Evolutionary conservation across 1,140 invertebrate species (phyloP).

Genomic region (Procambarus clarkii): DNA sequence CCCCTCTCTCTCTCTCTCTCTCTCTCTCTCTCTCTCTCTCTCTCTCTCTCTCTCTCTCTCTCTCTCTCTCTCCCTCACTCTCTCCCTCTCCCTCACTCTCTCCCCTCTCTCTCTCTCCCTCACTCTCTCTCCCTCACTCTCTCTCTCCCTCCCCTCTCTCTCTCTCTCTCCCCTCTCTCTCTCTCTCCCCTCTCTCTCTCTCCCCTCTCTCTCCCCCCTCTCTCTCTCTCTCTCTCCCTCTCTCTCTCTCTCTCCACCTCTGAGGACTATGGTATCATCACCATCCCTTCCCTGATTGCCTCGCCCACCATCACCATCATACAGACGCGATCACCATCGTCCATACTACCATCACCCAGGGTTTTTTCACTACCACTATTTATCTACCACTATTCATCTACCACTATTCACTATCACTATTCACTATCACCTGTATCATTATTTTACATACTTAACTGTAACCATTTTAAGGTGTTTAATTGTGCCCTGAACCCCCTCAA

Average conservation of each 20-base stretch:
- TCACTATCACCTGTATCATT: neutral
- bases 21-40: too few relatives aligned
- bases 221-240: too few relatives aligned
- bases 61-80: constrained; percentile 22
- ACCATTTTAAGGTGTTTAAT: too few relatives aligned
- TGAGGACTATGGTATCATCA: neutral
- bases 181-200: too few relatives aligned
- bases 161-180: too few relatives aligned
- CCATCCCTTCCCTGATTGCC: neutral
- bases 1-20: too few relatives aligned
- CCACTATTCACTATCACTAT: neutral
- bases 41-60: constrained; percentile 2
- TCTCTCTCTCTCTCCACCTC: too few relatives aligned
- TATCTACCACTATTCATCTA: neutral
- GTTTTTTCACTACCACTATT: too few relatives aligned
- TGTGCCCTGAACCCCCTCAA: too few relatives aligned
- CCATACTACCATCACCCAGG: neutral
- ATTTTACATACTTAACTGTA: too few relatives aligned
- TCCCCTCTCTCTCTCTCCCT: neutral
- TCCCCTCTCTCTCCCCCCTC: too few relatives aligned
- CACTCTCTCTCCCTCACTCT: neutral
- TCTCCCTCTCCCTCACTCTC: constrained; percentile 10
- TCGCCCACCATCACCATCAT: neutral
- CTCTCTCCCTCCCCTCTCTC: too few relatives aligned
- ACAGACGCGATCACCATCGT: neutral